These are phyloP conservation scores for Clavelina lepadiformis DNA, from an alignment of 23 tunicate genomes.

Conservation along the genomic window DNA sequence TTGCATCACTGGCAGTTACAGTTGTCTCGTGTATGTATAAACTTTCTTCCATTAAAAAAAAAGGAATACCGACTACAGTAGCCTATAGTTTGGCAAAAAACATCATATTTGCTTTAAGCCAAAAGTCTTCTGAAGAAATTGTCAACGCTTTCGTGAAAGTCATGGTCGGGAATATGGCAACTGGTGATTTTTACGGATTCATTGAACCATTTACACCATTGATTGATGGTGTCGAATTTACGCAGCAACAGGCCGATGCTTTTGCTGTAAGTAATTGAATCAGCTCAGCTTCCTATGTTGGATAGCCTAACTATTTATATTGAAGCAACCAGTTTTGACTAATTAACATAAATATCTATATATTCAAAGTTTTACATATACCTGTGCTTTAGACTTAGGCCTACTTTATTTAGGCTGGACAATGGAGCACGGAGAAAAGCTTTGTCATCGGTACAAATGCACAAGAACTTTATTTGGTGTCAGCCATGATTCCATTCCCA, in stretches of 20 bases:
- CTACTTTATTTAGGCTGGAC: slow-evolving; percentile 14
- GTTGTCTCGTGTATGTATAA: slow-evolving; percentile 38
- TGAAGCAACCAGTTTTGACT: background rate
- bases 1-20: slow-evolving; percentile 55
- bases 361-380: background rate
- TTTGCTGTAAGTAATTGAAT: slow-evolving; percentile 19
- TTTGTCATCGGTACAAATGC: slow-evolving; percentile 49
- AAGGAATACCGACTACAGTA: background rate
- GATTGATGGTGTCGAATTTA: slow-evolving; percentile 77
- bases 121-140: slow-evolving; percentile 49
- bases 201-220: slow-evolving; percentile 81
- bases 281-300: background rate
- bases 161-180: slow-evolving; percentile 57
- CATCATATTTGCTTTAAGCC: slow-evolving; percentile 10
- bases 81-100: background rate
- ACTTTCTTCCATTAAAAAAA: background rate
- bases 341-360: background rate
- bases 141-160: slow-evolving; percentile 41
- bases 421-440: slow-evolving; percentile 63
- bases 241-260: slow-evolving; percentile 56
- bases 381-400: background rate
- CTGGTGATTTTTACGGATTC: slow-evolving; percentile 41
- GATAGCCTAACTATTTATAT: background rate
- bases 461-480: slow-evolving; percentile 51
- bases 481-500: slow-evolving; percentile 60